phyloP scores from a whole-genome alignment of 2,888 invertebrate genomes.

The Hyalella azteca region DNA sequence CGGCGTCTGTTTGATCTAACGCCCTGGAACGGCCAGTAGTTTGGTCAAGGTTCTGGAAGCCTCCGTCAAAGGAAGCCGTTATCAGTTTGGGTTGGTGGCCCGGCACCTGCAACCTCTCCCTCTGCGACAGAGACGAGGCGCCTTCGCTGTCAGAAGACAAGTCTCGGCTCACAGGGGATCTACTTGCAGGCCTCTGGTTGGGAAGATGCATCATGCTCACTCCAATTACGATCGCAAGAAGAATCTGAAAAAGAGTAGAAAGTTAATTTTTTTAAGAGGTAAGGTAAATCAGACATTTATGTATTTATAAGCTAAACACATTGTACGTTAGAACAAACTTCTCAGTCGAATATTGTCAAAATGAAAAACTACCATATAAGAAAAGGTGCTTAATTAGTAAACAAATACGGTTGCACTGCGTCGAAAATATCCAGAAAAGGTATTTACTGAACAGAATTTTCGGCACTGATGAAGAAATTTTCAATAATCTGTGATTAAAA shows the following conservation, averaged over 20 bases:
- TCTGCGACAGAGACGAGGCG: not conserved
- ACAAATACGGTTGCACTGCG: too few relatives aligned
- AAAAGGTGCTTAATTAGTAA: too few relatives aligned
- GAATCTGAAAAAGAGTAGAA: not conserved
- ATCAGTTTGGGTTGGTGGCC: not conserved
- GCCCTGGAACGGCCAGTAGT: not conserved
- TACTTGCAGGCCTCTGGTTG: not conserved
- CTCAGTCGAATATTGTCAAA: too few relatives aligned
- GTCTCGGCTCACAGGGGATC: not conserved
- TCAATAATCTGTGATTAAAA: too few relatives aligned
- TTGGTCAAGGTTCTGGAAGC: not conserved
- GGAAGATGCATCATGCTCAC: not conserved
- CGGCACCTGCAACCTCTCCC: not conserved
- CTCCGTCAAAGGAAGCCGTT: not conserved
- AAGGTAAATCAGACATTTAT: too few relatives aligned
- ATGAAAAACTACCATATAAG: too few relatives aligned
- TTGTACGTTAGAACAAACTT: too few relatives aligned
- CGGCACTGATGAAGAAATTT: too few relatives aligned
- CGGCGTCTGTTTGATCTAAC: not conserved
- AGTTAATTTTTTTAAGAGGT: not conserved
- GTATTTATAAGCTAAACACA: too few relatives aligned
- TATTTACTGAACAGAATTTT: too few relatives aligned
- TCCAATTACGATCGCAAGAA: conserved; percentile 8
- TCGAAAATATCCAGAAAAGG: too few relatives aligned
- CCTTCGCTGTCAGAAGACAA: not conserved